These are phyloP conservation scores for Melitaea cinxia DNA, from an alignment of 1,140 invertebrate species.

Conservation along the genomic window DNA sequence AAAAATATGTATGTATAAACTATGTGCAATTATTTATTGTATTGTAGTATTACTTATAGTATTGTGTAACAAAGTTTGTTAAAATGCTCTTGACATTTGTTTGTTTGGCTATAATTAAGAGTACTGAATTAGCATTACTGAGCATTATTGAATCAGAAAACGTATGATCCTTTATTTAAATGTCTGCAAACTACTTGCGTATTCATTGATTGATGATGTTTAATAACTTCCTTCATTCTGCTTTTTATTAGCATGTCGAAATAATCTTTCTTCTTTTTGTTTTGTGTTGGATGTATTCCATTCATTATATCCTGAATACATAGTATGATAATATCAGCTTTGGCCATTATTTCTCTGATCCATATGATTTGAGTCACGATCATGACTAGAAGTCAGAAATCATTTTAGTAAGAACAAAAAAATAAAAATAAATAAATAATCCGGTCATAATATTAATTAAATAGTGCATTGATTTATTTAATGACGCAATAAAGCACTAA, in stretches of 20 bases:
- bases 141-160: too few species aligned
- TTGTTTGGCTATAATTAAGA: too few species aligned
- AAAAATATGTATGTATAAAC: too few species aligned
- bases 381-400: constrained; percentile 61
- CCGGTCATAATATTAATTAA: not conserved
- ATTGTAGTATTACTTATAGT: too few species aligned
- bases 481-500: not conserved
- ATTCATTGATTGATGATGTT: constrained; percentile 54
- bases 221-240: constrained; percentile 54
- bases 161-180: too few species aligned
- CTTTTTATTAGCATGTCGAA: constrained; percentile 46
- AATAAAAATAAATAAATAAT: too few species aligned
- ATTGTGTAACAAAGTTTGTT: too few species aligned
- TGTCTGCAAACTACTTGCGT: constrained; percentile 9
- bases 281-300: constrained; percentile 45
- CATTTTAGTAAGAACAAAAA: too few species aligned
- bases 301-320: constrained; percentile 56
- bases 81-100: too few species aligned
- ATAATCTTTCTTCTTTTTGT: constrained; percentile 32
- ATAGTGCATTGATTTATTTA: not conserved
- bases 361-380: constrained; percentile 64
- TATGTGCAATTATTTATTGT: too few species aligned
- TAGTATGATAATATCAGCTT: constrained; percentile 62
- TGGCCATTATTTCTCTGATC: constrained; percentile 58
- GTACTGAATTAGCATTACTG: too few species aligned